Evolutionary conservation across 2,888 invertebrate genomes (phyloP), one percentile per base, ranked within the genome.

Genomic region (Coelopa pilipes): DNA sequence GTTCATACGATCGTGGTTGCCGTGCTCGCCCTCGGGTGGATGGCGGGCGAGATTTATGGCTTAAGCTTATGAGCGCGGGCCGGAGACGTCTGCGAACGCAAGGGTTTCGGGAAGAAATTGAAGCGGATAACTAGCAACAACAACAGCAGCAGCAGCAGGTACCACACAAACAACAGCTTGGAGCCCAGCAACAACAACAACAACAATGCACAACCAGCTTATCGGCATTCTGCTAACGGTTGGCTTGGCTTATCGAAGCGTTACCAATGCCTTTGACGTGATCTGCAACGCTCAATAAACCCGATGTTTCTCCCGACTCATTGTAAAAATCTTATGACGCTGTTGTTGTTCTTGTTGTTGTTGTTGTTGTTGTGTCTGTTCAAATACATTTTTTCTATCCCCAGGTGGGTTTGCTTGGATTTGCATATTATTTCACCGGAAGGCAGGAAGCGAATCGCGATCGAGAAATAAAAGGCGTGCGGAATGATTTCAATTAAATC

Each of bases 251-350:
- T 70, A 73, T 46, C 75, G 57, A 68, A 72, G 70, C 70, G 72
- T 72, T 69, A 47, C 67, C 57, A 46, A 68, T 57, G 47, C 17
- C 66, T 65, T 68, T 34, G 60, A 46, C 65, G 66, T 66, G 63
- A 72, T 65, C 68, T 71, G 57, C 45, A 71, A 71, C 68, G 75
- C 70, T 73, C 71, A 73, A 75, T 75, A 73, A 73, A 71, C 60
- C 4, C n/a, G 53, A 21, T 15, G 50, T 19, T 66, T 47, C 19
- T 59, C 11, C 17, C 59, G 59, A 1, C 21, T 9, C 9, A 21
- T 62, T 62, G 24, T 62, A 34, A 2, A 24, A 24, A 13, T 19
- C 24, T 21, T 15, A 24, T 21, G 15, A 9, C 9, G 13, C 24
- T 21, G 15, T 62, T 62, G 11, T 21, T 34, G 21, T 62, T 21